Conservation (phyloP, 2,113 vertebrate species). For the Corythaeola cristata region DNA sequence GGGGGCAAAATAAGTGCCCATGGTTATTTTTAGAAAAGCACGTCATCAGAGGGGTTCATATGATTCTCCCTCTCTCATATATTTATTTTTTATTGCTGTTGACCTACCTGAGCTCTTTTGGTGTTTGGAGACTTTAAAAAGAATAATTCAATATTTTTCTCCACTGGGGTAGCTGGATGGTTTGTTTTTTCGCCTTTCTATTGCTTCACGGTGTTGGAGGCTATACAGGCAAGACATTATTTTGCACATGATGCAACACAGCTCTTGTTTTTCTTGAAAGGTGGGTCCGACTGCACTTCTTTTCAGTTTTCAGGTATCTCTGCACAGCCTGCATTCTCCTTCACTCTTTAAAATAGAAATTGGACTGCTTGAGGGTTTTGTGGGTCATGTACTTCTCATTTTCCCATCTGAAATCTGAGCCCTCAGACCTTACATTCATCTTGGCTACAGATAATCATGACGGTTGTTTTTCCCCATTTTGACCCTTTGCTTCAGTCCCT, state of each 20-base stretch:
- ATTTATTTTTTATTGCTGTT: constrained; percentile 37
- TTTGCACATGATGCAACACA: not conserved
- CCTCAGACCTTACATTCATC: not conserved
- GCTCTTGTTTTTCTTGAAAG: constrained; percentile 31
- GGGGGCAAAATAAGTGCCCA: not conserved
- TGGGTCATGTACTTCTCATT: not conserved
- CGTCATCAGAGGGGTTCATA: not conserved
- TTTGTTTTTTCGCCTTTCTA: not conserved
- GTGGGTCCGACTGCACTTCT: not conserved
- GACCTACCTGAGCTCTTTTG: constrained; percentile 6
- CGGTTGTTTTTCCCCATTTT: not conserved
- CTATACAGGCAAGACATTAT: not conserved
- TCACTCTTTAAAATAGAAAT: constrained; percentile 13
- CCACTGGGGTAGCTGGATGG: not conserved
- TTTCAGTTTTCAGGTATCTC: constrained; percentile 10
- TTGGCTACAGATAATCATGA: not conserved
- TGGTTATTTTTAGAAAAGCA: constrained; percentile 42
- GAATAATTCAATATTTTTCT: constrained; percentile 2
- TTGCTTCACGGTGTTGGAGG: not conserved
- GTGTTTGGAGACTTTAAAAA: not conserved
- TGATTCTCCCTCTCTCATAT: not conserved
- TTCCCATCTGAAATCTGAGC: constrained; percentile 22
- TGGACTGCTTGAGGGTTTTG: constrained; percentile 9
- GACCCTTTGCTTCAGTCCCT: not conserved
- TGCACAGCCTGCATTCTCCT: not conserved